Base-by-base conservation (phyloP, 1,140 invertebrate species). In the Apocrypta bakeri region DNA sequence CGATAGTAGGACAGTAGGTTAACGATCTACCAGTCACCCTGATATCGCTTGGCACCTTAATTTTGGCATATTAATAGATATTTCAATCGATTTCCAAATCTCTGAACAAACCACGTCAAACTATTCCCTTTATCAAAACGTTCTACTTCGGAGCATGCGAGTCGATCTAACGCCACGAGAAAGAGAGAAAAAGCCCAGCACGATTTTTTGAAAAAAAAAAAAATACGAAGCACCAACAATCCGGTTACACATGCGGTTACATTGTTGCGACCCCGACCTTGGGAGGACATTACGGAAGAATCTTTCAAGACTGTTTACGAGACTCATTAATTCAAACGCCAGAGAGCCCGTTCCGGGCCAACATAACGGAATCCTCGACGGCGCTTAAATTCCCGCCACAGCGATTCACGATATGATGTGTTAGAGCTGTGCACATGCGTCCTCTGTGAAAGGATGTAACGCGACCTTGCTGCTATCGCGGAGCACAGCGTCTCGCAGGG, bases 251-350 rank as follows among this genome's bases (percentile, higher is more conserved):
- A n/a, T n/a, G n/a, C n/a, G n/a, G n/a, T n/a, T n/a, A n/a, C n/a
- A n/a, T n/a, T n/a, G n/a, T n/a, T n/a, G n/a, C 68, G 68, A 71
- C 68, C 68, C 68, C 21, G 68, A 71, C 68, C 68, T 71, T 71
- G 68, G 68, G 64, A 66, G 29, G 64, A 66, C 27, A 29, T 66
- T 66, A 25, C 64, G 27, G 27, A 2, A 29, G 12, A 17, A 66
- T 66, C 64, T 25, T 25, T 27, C 68, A 9, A 31, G 6, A 21
- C 68, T 21, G 68, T 71, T 71, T 71, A 71, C 68, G 68, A 37
- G 68, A 4, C 68, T 71, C 68, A 37, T 71, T 37, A 71, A 71
- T 71, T 33, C 64, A 66, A 56, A 56, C 48, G 48, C 68, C 68
- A 31, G 17, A 8, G 29, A n/a, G 17, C 11, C 66, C 21, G 31